Evolutionary conservation across 2,113 vertebrate genomes (phyloP).

Genomic region (Hemiscyllium ocellatum): DNA sequence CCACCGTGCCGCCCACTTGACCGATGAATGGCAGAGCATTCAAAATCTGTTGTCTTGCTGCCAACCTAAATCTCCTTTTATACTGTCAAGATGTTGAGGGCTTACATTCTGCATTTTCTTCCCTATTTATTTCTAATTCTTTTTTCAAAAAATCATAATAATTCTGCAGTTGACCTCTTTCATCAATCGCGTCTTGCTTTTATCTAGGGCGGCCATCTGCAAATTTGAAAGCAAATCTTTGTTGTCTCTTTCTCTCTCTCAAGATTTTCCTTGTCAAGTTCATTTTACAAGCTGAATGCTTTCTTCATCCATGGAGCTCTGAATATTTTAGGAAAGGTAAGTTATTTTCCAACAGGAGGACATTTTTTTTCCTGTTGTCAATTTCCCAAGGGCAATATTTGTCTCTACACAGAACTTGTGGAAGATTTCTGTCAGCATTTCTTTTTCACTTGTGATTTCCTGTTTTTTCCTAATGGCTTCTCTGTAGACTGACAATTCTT

Average conservation of each 20-base stretch:
- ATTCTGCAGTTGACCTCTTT: constrained; percentile 52
- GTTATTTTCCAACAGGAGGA: constrained; percentile 61
- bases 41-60: constrained; percentile 62
- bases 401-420: constrained; percentile 61
- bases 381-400: constrained; percentile 52
- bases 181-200: constrained; percentile 50
- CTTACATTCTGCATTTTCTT: constrained; percentile 60
- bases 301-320: constrained; percentile 63
- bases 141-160: constrained; percentile 52
- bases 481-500: constrained; percentile 51
- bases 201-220: constrained; percentile 45
- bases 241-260: constrained; percentile 51
- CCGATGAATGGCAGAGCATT: constrained; percentile 44
- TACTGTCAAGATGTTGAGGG: constrained; percentile 59
- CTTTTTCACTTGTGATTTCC: constrained; percentile 60
- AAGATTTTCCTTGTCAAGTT: constrained; percentile 62
- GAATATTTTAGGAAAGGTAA: constrained; percentile 54
- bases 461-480: constrained; percentile 64
- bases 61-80: constrained; percentile 70
- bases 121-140: constrained; percentile 50
- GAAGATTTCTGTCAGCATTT: constrained; percentile 62
- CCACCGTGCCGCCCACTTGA: too few species aligned
- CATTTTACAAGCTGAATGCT: constrained; percentile 52
- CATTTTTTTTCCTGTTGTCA: constrained; percentile 56
- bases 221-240: constrained; percentile 54